A percentile compares a stretch with the other conserved stretches of the same genome.
phyloP scores from a whole-genome alignment of 2,113 vertebrate species.

The Ceyx melanurus region DNA sequence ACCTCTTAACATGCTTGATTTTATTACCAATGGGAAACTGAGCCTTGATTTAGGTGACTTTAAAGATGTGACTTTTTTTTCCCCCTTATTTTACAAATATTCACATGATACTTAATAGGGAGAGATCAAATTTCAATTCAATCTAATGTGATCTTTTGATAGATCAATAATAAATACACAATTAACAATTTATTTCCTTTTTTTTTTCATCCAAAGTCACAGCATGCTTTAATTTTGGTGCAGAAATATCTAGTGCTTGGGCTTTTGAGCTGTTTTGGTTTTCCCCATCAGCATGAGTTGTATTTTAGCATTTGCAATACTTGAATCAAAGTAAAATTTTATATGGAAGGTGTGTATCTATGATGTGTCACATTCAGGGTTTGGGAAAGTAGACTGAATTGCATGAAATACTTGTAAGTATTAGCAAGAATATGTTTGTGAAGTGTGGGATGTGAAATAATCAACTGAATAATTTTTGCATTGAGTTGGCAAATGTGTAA shows the following conservation, averaged over 20 bases:
- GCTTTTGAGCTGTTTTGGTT: neutral
- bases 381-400: neutral
- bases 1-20: neutral
- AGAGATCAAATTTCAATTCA: neutral
- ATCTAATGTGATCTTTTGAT: neutral
- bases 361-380: rapidly evolving
- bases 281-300: neutral
- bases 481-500: slow-evolving; percentile 6
- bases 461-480: slow-evolving; percentile 7
- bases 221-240: slow-evolving; percentile 2
- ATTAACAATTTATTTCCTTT: neutral
- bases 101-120: neutral
- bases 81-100: neutral
- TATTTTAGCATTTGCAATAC: slow-evolving; percentile 8
- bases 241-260: neutral
- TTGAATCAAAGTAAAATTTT: slow-evolving; percentile 27
- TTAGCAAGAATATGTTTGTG: neutral
- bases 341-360: neutral
- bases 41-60: neutral
- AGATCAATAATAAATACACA: neutral
- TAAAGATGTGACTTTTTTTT: neutral
- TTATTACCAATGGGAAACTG: neutral
- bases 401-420: neutral
- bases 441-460: slow-evolving; percentile 11
- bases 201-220: neutral